Percentiles rank a stretch among this genome's conserved stretches.
phyloP scores from a whole-genome alignment of 2,888 invertebrate genomes.

The Malacosoma neustria region DNA sequence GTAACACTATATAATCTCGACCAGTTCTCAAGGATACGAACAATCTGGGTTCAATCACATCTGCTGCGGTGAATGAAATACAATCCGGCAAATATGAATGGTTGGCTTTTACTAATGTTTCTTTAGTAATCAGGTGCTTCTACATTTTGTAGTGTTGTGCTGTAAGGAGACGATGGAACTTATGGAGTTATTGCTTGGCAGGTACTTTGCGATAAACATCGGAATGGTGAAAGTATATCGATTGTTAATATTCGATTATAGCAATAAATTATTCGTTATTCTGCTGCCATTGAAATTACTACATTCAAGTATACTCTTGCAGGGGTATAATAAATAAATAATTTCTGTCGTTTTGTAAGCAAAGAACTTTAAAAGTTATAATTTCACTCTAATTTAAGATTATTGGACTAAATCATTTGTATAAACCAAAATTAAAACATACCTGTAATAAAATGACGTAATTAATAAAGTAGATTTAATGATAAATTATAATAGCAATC shows the following conservation, averaged over 20 bases:
- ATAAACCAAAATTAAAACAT: too few species aligned
- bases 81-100: conserved; percentile 27
- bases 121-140: conserved; percentile 4
- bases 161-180: conserved; percentile 16
- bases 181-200: conserved; percentile 23
- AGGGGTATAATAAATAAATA: too few species aligned
- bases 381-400: too few species aligned
- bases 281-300: conserved; percentile 9
- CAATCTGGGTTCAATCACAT: conserved; percentile 60
- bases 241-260: conserved; percentile 36
- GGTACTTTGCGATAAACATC: conserved; percentile 52
- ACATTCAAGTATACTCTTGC: not conserved
- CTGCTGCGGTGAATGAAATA: conserved; percentile 58
- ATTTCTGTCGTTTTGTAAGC: too few species aligned
- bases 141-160: conserved; percentile 13
- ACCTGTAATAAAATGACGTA: too few species aligned
- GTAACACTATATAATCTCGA: conserved; percentile 40
- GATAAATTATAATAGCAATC: too few species aligned
- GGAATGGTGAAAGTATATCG: conserved; percentile 54
- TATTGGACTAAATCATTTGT: too few species aligned
- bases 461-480: too few species aligned
- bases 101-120: conserved; percentile 16
- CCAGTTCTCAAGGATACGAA: conserved; percentile 59
- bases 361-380: too few species aligned
- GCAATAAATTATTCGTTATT: conserved; percentile 24